phyloP scores from a whole-genome alignment of 2,113 vertebrate genomes.

The Corapipo altera region DNA sequence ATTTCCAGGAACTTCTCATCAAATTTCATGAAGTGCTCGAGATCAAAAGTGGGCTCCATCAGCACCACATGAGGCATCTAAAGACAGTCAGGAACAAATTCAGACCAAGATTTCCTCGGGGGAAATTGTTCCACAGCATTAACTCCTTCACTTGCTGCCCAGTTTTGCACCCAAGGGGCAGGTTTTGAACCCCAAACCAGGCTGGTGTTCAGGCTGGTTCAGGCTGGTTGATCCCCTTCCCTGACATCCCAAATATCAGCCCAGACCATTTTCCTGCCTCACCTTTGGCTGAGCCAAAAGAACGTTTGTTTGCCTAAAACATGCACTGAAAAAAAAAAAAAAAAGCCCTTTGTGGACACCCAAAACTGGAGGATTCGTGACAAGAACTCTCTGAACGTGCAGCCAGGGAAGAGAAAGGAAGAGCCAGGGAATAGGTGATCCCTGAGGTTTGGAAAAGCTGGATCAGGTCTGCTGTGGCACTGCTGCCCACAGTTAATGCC shows the following conservation, averaged over 20 bases:
- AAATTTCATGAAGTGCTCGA: neutral
- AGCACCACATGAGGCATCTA: neutral
- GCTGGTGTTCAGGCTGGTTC: neutral
- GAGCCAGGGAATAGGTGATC: neutral
- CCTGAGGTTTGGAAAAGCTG: neutral
- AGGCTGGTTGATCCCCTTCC: neutral
- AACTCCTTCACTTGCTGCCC: neutral
- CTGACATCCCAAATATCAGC: neutral
- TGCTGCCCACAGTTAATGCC: neutral
- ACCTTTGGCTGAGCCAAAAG: neutral
- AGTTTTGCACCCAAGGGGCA: neutral
- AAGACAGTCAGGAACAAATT: neutral
- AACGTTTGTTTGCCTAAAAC: neutral
- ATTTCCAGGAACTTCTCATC: neutral
- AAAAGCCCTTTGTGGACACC: neutral
- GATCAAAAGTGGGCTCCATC: neutral
- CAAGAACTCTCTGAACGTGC: accelerated
- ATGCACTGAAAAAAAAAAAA: too few species aligned
- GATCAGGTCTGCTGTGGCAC: neutral
- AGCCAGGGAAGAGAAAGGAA: neutral
- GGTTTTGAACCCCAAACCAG: neutral
- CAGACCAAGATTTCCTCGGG: neutral
- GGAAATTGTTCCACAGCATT: neutral
- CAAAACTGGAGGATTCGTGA: neutral
- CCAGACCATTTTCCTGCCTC: neutral